These are phyloP conservation scores for Chorisops tibialis DNA, from an alignment of 2,888 invertebrate species.

Conservation along the genomic window DNA sequence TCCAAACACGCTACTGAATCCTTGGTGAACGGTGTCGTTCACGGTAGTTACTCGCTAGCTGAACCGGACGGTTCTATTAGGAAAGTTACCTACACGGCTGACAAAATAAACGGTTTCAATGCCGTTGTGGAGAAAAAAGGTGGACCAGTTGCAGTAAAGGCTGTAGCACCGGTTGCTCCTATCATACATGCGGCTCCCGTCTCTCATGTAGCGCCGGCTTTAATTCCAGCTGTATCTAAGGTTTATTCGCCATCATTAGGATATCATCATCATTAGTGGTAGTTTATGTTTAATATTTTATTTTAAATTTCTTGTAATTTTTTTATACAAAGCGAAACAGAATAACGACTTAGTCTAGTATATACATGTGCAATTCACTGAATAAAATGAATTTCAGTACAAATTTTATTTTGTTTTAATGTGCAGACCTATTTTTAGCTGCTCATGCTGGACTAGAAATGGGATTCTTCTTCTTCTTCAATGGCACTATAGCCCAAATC, in stretches of 20 bases:
- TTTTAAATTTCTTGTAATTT: background rate
- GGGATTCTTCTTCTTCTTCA: too few species aligned
- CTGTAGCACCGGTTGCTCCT: constrained; percentile 40
- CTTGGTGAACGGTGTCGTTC: constrained; percentile 62
- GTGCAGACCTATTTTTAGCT: too few species aligned
- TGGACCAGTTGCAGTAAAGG: constrained; percentile 35
- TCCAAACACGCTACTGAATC: constrained; percentile 56
- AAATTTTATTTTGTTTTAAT: constrained; percentile 37
- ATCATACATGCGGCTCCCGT: constrained; percentile 31
- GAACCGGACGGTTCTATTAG: constrained; percentile 64
- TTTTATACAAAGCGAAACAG: background rate
- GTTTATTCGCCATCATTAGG: constrained; percentile 24
- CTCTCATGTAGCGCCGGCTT: constrained; percentile 27
- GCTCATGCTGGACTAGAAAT: too few species aligned
- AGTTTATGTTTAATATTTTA: constrained; percentile 6
- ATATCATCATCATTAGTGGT: constrained; percentile 25
- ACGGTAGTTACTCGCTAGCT: constrained; percentile 61
- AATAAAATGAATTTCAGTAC: constrained; percentile 50
- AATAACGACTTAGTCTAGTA: constrained; percentile 1
- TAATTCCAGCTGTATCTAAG: constrained; percentile 17
- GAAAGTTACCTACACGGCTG: constrained; percentile 63
- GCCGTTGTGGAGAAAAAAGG: constrained; percentile 61
- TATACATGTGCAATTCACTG: constrained; percentile 43
- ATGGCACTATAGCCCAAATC: too few species aligned
- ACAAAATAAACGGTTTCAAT: constrained; percentile 65